phyloP scores from a whole-genome alignment of 2,113 vertebrate genomes.

The Prochilodus magdalenae region DNA sequence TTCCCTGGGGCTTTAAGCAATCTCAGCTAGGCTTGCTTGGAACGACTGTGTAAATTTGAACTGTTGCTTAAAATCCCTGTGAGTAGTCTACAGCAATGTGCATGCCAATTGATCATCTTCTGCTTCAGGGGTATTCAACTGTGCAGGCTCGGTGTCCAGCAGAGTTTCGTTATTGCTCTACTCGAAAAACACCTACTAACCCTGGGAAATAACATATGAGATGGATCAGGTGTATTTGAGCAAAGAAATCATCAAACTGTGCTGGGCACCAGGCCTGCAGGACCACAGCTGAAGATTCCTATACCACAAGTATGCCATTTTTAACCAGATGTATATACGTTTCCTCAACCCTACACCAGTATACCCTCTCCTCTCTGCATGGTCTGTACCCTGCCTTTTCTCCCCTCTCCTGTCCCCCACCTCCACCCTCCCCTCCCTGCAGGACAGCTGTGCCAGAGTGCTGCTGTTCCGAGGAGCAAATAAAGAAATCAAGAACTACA shows the following conservation, averaged over 20 bases:
- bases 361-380: conserved; percentile 18
- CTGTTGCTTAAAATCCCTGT: background rate
- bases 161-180: no score
- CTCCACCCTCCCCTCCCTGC: conserved; percentile 13
- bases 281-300: no score
- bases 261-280: no score
- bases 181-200: no score
- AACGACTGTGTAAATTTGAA: no score
- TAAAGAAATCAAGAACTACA: conserved; percentile 97
- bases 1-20: no score
- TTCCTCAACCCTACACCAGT: conserved; percentile 36
- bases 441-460: conserved; percentile 96
- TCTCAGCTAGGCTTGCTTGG: no score
- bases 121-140: no score
- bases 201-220: no score
- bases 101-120: background rate
- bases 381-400: background rate
- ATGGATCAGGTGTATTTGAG: no score
- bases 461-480: conserved; percentile 94
- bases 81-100: background rate
- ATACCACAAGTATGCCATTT: background rate
- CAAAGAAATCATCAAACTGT: no score
- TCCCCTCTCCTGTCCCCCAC: background rate
- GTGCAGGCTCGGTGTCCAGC: no score
- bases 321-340: conserved; percentile 1